Evolutionary conservation across 1,140 invertebrate species (phyloP), one percentile per base, ranked within the genome.

Genomic region (Conus ventricosus): DNA sequence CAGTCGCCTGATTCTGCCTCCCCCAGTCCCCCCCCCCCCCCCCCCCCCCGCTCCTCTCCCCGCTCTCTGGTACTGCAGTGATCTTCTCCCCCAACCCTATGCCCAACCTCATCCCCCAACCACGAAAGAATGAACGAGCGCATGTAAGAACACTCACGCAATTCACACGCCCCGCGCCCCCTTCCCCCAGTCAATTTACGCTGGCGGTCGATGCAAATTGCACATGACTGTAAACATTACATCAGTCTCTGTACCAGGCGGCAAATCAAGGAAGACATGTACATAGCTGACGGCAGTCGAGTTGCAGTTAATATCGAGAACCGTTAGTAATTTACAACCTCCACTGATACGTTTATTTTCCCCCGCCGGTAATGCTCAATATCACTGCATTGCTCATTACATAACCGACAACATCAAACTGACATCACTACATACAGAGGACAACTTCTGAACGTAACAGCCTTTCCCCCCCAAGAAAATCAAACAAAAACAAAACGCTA

Each of bases 1-100:
- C 67, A 71, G 67, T 71, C 67, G 7, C 67, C 67, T 71, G 67
- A 71, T 71, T 71, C 67, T 71, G 67, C 60, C 60, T 63, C 60
- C 10, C 60, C 60, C 60, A 1, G 57, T 60, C 67, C 67, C 1
- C 67, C 13, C 67, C 7, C 67, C 67, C 7, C 10, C 67, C 7
- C 67, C 67, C 67, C 67, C 67, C 7, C 10, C 67, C 7, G 4
- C 67, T 8, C 67, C 67, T 71, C 23, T n/a, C 67, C 20, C 15
- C 7, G 23, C 6, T 23, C 67, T 71, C 15, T 23, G 23, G 0
- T 23, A 71, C 67, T 71, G 67, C 15, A 71, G 67, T 23, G 0
- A 10, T 71, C 17, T 17, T 17, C 20, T n/a, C 15, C 67, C 20
- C 20, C 67, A 11, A 71, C 67, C 20, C 11, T n/a, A 71, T n/a